Percentiles rank a stretch among this genome's conserved stretches.
Evolutionary conservation across 1,140 invertebrate genomes (phyloP).

Genomic region (Heliconius hewitsoni): DNA sequence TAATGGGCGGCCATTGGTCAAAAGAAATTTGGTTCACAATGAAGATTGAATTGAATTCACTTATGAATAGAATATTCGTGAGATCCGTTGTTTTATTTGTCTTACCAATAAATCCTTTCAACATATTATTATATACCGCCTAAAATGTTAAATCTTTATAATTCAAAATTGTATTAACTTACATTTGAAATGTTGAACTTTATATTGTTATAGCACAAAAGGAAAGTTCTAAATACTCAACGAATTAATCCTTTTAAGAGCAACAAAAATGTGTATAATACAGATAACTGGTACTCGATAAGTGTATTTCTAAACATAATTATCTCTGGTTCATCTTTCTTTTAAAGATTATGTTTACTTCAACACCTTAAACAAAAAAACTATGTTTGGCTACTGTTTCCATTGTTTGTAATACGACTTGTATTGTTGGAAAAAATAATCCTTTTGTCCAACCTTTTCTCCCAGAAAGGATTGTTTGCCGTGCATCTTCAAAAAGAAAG

Average conservation of each 20-base stretch:
- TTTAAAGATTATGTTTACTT: conserved; percentile 50
- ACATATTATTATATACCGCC: not conserved
- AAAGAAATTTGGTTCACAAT: conserved; percentile 57
- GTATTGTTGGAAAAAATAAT: conserved; percentile 61
- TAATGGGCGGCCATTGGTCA: conserved; percentile 76
- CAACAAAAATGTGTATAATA: conserved; percentile 44
- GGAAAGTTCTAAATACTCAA: not conserved
- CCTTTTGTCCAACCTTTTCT: conserved; percentile 51
- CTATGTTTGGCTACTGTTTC: conserved; percentile 61
- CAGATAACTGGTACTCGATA: conserved; percentile 58
- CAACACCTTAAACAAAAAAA: conserved; percentile 53
- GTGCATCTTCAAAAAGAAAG: conserved; percentile 40
- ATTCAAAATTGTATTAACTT: conserved; percentile 11
- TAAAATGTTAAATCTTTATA: conserved; percentile 8
- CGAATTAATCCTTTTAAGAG: conserved; percentile 20
- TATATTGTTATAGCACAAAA: conserved; percentile 11
- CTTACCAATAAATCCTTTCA: conserved; percentile 18
- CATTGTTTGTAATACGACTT: conserved; percentile 70
- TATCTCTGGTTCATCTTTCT: conserved; percentile 35
- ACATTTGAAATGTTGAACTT: conserved; percentile 14
- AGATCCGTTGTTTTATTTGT: conserved; percentile 42
- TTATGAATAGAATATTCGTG: conserved; percentile 48
- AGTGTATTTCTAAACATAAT: conserved; percentile 51
- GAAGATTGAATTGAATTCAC: conserved; percentile 47
- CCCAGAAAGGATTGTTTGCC: conserved; percentile 57